Conservation (phyloP, 2,797 vertebrate species). For the Corythornis leucogaster region DNA sequence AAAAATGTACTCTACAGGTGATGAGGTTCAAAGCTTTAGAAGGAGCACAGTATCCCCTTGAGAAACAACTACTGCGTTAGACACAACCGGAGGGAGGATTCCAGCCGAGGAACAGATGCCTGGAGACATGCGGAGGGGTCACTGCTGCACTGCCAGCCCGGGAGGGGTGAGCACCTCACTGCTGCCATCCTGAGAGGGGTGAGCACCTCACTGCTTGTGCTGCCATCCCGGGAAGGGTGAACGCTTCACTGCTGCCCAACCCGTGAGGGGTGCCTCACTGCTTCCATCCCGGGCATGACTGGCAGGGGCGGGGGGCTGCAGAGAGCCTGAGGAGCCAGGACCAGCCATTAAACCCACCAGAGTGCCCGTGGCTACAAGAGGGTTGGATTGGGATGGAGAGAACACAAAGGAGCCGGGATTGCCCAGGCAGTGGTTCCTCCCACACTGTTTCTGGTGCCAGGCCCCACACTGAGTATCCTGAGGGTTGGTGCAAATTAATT, state of each 20-base stretch:
- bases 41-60: constrained; percentile 61
- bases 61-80: constrained; percentile 43
- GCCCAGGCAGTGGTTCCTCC: background rate
- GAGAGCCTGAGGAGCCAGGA: background rate
- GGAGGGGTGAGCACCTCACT: background rate
- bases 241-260: no score
- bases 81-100: constrained; percentile 21
- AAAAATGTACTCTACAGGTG: constrained; percentile 74
- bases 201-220: no score
- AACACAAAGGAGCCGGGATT: background rate
- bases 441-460: rapidly evolving
- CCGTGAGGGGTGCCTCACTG: no score
- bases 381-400: background rate
- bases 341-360: background rate
- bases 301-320: background rate
- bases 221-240: no score
- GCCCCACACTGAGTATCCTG: background rate
- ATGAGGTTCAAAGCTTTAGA: constrained; percentile 67
- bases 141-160: no score
- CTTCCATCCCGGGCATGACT: no score
- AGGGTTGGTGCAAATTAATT: background rate
- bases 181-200: background rate
- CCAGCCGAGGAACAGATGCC: constrained; percentile 42
- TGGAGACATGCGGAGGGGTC: constrained; percentile 33
- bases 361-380: background rate